Evolutionary conservation across 2,888 invertebrate species (phyloP).

Genomic region (Machimus rusticus): DNA sequence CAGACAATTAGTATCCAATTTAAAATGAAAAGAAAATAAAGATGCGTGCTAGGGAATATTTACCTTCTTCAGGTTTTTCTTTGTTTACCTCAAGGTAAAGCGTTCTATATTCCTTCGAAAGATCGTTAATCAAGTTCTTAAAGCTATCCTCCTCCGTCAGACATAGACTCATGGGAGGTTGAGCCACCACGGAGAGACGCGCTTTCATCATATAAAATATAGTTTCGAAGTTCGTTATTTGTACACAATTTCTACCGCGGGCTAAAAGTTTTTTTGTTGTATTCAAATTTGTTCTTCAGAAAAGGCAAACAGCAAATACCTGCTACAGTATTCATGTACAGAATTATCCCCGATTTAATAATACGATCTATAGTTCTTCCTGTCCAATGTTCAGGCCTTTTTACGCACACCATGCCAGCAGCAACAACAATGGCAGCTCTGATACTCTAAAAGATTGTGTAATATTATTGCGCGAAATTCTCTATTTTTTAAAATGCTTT

Average conservation of each 20-base stretch:
- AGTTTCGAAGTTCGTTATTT: neutral
- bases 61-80: neutral
- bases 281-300: neutral
- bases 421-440: constrained; percentile 49
- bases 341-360: neutral
- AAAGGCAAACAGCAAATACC: neutral
- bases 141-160: neutral
- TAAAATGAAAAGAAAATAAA: neutral
- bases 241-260: neutral
- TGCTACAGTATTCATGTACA: neutral
- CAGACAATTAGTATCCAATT: too few relatives aligned
- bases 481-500: neutral
- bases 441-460: constrained; percentile 42
- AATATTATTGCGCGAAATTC: neutral
- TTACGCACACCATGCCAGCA: constrained; percentile 45
- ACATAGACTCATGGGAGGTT: neutral
- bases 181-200: neutral
- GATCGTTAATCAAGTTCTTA: neutral
- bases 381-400: constrained; percentile 44
- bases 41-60: neutral
- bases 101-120: neutral
- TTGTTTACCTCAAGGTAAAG: neutral
- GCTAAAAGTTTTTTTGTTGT: neutral
- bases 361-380: constrained; percentile 44
- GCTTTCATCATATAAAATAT: neutral